Evolutionary conservation across 1,140 invertebrate genomes (phyloP).

Genomic region (Homalodisca vitripennis): DNA sequence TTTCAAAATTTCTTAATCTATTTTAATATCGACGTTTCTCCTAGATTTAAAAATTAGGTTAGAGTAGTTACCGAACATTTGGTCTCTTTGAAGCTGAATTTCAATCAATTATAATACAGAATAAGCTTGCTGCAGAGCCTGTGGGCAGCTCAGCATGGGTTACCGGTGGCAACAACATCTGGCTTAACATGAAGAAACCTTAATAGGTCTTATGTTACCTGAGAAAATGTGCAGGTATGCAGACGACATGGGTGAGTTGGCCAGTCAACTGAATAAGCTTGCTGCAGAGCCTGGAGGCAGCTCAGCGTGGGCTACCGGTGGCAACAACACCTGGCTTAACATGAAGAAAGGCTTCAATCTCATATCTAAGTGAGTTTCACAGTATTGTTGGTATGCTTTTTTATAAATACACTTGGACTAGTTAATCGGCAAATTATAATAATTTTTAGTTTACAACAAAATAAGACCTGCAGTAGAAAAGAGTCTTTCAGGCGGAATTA

Average conservation of each 20-base stretch:
- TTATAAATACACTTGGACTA: no score
- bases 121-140: slow-evolving; percentile 50
- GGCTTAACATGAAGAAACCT: slow-evolving; percentile 61
- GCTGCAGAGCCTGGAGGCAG: slow-evolving; percentile 50
- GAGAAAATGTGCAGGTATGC: slow-evolving; percentile 53
- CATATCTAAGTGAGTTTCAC: slow-evolving; percentile 55
- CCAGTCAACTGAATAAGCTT: slow-evolving; percentile 51
- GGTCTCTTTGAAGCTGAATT: no score
- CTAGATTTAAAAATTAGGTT: no score
- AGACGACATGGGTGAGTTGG: slow-evolving; percentile 58
- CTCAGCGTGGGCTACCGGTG: slow-evolving; percentile 60
- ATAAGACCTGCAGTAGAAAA: no score
- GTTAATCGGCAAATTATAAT: no score
- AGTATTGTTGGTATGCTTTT: not conserved
- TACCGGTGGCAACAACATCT: slow-evolving; percentile 59
- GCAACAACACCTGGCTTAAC: slow-evolving; percentile 58
- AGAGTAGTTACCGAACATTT: no score
- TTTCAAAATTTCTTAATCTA: no score
- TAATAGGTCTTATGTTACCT: no score
- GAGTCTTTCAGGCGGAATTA: no score
- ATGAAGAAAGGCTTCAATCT: slow-evolving; percentile 61
- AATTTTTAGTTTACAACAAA: no score
- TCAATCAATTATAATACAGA: no score
- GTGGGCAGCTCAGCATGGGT: slow-evolving; percentile 56
- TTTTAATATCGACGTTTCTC: no score